Conservation (phyloP, 2,888 invertebrate genomes). For the Scaptomyza tumidula region DNA sequence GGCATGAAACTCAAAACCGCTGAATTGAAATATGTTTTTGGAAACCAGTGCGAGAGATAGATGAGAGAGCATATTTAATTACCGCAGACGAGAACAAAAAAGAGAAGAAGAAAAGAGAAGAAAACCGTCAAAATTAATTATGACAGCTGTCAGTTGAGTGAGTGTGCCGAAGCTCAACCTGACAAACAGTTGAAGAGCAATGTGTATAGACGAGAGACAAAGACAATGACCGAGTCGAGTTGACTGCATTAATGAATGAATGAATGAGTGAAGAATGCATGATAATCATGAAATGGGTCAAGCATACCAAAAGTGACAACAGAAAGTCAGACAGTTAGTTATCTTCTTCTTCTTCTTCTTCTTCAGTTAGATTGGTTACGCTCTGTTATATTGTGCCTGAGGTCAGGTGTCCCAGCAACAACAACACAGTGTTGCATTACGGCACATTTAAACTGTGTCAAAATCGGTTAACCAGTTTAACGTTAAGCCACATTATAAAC, state of each 20-base stretch:
- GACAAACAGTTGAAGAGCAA: conserved; percentile 23
- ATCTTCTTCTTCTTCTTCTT: conserved; percentile 6
- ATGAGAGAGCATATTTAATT: conserved; percentile 81
- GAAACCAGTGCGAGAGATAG: conserved; percentile 34
- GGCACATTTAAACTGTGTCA: conserved; percentile 55
- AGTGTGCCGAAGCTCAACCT: conserved; percentile 69
- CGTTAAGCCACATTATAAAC: background rate
- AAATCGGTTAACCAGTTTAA: conserved; percentile 15
- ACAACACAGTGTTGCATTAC: conserved; percentile 40
- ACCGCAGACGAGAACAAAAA: conserved; percentile 63
- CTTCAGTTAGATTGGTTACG: conserved; percentile 15
- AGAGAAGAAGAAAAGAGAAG: background rate
- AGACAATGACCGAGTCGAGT: conserved; percentile 48
- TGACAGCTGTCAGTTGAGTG: conserved; percentile 84
- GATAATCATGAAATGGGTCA: conserved; percentile 74
- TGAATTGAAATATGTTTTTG: conserved; percentile 31
- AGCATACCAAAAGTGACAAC: conserved; percentile 71
- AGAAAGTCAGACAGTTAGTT: conserved; percentile 23
- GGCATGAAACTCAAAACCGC: conserved; percentile 66
- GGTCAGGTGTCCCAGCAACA: conserved; percentile 29
- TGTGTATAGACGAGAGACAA: background rate
- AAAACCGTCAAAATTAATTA: conserved; percentile 84
- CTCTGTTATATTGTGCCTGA: conserved; percentile 13
- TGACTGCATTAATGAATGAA: conserved; percentile 27
- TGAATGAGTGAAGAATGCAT: conserved; percentile 47